Base-by-base conservation (phyloP, 1,140 invertebrate genomes). In the Drosophila leontia region DNA sequence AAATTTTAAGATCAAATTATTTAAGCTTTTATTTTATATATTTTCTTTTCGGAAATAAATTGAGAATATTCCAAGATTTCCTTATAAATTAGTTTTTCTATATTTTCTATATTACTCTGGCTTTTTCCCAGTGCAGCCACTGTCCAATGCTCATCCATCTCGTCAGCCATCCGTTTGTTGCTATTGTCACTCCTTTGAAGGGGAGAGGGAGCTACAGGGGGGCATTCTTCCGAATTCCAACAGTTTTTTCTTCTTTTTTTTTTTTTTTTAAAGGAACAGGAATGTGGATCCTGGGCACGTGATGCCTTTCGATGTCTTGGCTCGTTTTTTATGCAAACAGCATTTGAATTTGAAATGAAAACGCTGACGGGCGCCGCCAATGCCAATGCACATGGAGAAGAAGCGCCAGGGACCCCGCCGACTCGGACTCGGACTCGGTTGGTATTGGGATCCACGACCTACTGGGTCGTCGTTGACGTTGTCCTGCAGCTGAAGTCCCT, bases 271-370 rank as follows among this genome's bases (percentile, higher is more conserved):
- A 7, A 34, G 39, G 45, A 45, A 13, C 17, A 39, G 63, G 39
- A 32, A 12, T n/a, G 63, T 17, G 35, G 37, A 53, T 44, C 45
- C 63, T 29, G 41, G 42, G 39, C 29, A 74, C 74, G 71, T 82
- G 72, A 80, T 71, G 72, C 82, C 77, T 83, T 83, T 59, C 69
- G 68, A 74, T 74, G 70, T 74, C 70, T 74, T 68, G 72, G 42
- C 65, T 86, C 62, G 75, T 79, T 82, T 79, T 86, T 86, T 87
- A 83, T 90, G 84, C 85, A 88, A 88, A 88, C 80, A 90, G 70
- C 81, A 88, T 88, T 90, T 88, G 85, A 88, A 88, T 88, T 84
- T 81, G 85, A 88, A 88, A 88, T 88, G 84, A 88, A 88, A 88
- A 69, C 64, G 74, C 83, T 75, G 80, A 71, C 67, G 83, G 82